Conservation (phyloP, 2,888 invertebrate species). For the Drosophila macrospina region DNA sequence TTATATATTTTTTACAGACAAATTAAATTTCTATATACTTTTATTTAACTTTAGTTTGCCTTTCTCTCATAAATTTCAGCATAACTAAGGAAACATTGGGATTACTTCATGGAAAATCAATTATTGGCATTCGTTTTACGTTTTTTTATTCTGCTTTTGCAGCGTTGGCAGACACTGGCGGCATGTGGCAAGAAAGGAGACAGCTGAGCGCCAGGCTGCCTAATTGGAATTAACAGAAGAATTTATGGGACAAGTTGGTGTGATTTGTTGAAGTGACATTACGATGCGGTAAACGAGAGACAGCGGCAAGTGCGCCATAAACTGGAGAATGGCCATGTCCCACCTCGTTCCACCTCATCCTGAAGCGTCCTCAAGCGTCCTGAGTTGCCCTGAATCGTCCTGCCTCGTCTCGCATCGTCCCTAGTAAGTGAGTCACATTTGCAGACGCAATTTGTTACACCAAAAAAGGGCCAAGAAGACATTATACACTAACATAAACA, state of each 20-base stretch:
- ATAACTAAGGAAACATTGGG: constrained; percentile 10
- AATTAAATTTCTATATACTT: too few relatives aligned
- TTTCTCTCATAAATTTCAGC: constrained; percentile 13
- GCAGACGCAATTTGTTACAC: constrained; percentile 76
- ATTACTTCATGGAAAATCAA: constrained; percentile 60
- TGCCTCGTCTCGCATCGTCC: not conserved
- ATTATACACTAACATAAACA: constrained; percentile 68
- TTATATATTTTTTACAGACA: too few relatives aligned
- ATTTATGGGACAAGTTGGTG: constrained; percentile 84
- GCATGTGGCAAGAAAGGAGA: constrained; percentile 56
- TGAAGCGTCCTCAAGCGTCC: not conserved
- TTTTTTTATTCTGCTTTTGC: constrained; percentile 13
- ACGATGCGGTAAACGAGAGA: constrained; percentile 76
- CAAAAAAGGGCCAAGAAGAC: constrained; percentile 64
- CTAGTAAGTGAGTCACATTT: constrained; percentile 63
- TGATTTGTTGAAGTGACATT: constrained; percentile 84
- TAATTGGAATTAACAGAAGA: constrained; percentile 85
- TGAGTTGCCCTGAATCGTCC: too few relatives aligned
- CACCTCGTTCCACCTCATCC: not conserved
- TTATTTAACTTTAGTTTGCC: not conserved
- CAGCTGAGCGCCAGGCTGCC: constrained; percentile 82
- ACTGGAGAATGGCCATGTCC: constrained; percentile 26
- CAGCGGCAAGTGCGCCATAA: constrained; percentile 57
- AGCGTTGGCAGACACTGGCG: constrained; percentile 32
- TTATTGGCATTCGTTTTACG: constrained; percentile 40